Conservation (phyloP, 2,888 invertebrate genomes). For the Lithophane leautieri region DNA sequence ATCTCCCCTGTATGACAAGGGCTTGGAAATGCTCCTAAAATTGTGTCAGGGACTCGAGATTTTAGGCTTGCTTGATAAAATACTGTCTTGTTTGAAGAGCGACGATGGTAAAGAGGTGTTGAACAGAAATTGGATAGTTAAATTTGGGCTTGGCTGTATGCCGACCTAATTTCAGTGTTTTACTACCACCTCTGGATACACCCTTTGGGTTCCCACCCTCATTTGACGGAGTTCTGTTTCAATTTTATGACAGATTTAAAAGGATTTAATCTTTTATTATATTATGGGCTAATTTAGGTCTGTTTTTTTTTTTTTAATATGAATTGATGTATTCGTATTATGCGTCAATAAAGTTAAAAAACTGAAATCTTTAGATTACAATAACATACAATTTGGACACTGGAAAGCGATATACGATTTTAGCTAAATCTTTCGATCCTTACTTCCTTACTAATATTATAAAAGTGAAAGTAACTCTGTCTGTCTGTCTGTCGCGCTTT, state of each 20-base stretch:
- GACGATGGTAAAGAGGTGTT: conserved; percentile 19
- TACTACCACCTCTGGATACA: not conserved
- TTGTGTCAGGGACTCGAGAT: conserved; percentile 34
- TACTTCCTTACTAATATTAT: too few species aligned
- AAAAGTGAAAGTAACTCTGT: too few species aligned
- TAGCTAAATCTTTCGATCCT: not conserved
- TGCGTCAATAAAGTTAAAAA: not conserved
- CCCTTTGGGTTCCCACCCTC: not conserved
- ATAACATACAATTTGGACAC: not conserved
- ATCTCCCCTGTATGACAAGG: conserved; percentile 42
- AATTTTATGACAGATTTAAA: not conserved
- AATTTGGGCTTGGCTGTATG: conserved; percentile 34
- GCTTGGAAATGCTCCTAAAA: conserved; percentile 40
- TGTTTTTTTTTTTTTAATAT: too few species aligned
- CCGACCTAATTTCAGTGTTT: conserved; percentile 36
- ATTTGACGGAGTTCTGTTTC: not conserved
- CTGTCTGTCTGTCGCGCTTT: too few species aligned
- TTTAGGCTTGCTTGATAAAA: conserved; percentile 30
- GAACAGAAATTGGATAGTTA: conserved; percentile 34
- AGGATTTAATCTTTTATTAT: too few species aligned
- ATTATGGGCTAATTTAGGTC: too few species aligned
- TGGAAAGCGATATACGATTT: not conserved
- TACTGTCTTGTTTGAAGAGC: conserved; percentile 40
- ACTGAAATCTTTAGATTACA: not conserved
- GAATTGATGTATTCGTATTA: not conserved